phyloP scores from a whole-genome alignment of 2,113 vertebrate species.

The Gasterosteus nipponicus region DNA sequence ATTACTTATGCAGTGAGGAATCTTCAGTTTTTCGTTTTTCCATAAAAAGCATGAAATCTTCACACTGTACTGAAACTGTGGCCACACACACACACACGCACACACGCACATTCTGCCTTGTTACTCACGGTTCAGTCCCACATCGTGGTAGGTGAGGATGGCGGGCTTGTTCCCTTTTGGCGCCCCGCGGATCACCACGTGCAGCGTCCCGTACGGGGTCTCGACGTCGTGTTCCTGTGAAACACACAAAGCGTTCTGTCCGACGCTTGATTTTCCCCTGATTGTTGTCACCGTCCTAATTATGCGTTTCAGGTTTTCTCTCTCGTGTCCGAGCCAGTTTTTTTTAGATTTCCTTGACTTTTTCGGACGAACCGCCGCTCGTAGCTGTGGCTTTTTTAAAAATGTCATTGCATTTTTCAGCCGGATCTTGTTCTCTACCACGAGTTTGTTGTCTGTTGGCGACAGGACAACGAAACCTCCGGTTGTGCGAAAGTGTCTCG shows the following conservation, averaged over 20 bases:
- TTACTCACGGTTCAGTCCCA: conserved; percentile 96
- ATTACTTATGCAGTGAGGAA: neutral
- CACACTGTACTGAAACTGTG: neutral
- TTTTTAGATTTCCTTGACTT: too few relatives aligned
- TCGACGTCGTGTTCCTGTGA: conserved; percentile 95
- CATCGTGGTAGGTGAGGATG: conserved; percentile 96
- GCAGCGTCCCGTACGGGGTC: conserved; percentile 94
- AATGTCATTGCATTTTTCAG: too few relatives aligned
- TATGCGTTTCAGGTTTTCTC: too few relatives aligned
- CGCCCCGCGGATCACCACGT: conserved; percentile 94
- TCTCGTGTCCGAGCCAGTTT: too few relatives aligned
- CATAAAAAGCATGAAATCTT: neutral
- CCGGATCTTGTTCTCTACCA: too few relatives aligned
- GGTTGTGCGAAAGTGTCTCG: too few relatives aligned
- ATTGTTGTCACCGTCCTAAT: too few relatives aligned
- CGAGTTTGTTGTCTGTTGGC: too few relatives aligned
- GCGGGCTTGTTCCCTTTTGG: conserved; percentile 95
- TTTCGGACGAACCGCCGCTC: too few relatives aligned
- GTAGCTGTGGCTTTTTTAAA: too few relatives aligned
- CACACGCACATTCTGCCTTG: neutral
- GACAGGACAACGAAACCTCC: too few relatives aligned
- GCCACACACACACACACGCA: neutral
- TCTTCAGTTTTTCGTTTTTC: neutral
- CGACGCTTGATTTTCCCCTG: neutral
- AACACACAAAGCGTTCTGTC: conserved; percentile 47